Evolutionary conservation across 2,797 vertebrate genomes (phyloP).

Genomic region (Silurus aristotelis): DNA sequence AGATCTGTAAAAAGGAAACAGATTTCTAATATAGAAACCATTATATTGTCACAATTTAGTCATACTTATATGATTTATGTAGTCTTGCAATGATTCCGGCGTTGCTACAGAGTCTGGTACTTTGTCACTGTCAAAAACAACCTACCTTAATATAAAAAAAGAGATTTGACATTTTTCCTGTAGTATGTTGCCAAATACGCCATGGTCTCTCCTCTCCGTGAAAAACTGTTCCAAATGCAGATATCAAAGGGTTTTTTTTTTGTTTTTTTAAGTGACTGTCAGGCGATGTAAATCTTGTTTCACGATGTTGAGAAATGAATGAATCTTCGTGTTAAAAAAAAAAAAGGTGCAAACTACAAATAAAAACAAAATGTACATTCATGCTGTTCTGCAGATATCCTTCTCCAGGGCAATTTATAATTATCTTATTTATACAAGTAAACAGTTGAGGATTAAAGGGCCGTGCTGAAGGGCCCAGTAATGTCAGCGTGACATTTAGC

Average conservation of each 20-base stretch:
- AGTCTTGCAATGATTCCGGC: not conserved
- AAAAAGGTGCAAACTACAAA: not conserved
- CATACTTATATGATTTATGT: not conserved
- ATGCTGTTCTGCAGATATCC: too few species aligned
- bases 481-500: too few species aligned
- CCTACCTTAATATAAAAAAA: not conserved
- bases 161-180: not conserved
- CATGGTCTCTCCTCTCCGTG: not conserved
- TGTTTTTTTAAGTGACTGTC: not conserved
- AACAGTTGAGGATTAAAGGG: too few species aligned
- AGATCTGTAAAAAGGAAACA: slow-evolving; percentile 6
- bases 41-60: not conserved
- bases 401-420: too few species aligned
- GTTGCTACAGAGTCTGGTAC: not conserved
- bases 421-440: too few species aligned
- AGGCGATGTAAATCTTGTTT: not conserved
- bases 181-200: not conserved
- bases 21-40: not conserved
- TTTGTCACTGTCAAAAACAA: not conserved
- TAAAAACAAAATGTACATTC: not conserved
- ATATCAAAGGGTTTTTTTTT: not conserved
- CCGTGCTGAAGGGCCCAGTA: too few species aligned
- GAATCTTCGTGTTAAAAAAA: not conserved
- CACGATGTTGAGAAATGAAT: not conserved
- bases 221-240: not conserved